A percentile compares a stretch with the other conserved stretches of the same genome.
These are phyloP conservation scores for Aythya baeri DNA, from an alignment of 2,113 vertebrate species.

Conservation along the genomic window DNA sequence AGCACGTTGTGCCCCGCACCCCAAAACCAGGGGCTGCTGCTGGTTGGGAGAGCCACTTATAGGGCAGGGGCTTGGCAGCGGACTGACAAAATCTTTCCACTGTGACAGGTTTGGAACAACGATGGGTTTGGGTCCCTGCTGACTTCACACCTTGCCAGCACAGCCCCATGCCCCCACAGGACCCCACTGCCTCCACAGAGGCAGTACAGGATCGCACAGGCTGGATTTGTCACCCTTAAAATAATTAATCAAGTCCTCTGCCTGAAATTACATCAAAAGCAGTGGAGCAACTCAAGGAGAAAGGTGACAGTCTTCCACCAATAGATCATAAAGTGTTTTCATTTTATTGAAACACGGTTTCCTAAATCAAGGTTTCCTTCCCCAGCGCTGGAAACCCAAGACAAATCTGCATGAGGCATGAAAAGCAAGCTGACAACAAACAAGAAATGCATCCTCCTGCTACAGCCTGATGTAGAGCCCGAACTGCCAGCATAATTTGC, in stretches of 20 bases:
- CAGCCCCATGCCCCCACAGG: background rate
- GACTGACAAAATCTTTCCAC: background rate
- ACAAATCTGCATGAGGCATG: background rate
- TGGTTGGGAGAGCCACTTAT: background rate
- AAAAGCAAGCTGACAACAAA: background rate
- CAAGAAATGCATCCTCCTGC: background rate
- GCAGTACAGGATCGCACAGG: rapidly evolving
- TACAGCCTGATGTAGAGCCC: background rate
- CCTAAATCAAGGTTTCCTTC: background rate
- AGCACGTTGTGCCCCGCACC: rapidly evolving
- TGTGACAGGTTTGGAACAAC: background rate
- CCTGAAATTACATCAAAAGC: background rate
- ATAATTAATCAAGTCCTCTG: background rate
- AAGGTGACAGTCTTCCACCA: background rate
- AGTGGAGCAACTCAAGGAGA: background rate
- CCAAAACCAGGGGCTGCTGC: background rate
- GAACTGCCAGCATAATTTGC: background rate
- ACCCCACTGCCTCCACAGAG: background rate
- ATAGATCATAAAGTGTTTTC: background rate
- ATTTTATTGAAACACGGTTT: background rate
- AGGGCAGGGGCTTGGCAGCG: too few species aligned
- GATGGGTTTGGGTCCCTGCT: background rate
- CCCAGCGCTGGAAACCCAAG: background rate
- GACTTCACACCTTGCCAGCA: background rate
- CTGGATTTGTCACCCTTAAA: background rate